A percentile compares a stretch with the other conserved stretches of the same genome.
These are phyloP conservation scores for Cavia aperea DNA, from an alignment of 2,113 vertebrate genomes.

Conservation along the genomic window DNA sequence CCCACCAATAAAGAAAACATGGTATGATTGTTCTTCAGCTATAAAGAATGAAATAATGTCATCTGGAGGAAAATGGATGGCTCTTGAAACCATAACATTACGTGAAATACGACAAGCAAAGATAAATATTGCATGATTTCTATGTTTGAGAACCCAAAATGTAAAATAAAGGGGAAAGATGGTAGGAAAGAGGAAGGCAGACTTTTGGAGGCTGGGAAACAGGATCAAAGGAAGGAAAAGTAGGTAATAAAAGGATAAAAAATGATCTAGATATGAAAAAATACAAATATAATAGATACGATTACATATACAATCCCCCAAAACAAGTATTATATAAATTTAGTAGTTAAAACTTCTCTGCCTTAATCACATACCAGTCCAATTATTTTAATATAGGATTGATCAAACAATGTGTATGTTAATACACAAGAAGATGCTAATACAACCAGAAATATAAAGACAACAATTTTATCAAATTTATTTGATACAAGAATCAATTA, in stretches of 20 bases:
- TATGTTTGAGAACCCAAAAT: background rate
- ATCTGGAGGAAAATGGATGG: background rate
- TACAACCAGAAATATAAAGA: background rate
- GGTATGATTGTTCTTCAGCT: background rate
- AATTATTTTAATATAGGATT: background rate
- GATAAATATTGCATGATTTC: background rate
- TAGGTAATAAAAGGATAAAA: background rate
- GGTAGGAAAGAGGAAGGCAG: background rate
- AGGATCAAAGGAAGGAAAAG: background rate
- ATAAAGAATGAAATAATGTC: background rate
- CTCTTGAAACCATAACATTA: background rate
- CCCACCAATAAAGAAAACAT: background rate
- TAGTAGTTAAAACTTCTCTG: background rate
- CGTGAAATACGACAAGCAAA: background rate
- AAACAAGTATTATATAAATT: background rate
- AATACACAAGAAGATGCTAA: background rate
- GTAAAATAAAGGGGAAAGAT: background rate
- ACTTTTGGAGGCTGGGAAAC: background rate
- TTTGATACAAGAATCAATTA: background rate
- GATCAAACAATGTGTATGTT: background rate
- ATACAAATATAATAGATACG: background rate
- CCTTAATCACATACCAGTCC: background rate
- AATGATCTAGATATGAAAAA: background rate
- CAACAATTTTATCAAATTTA: background rate
- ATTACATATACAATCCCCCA: background rate